Conservation (phyloP, 1,140 invertebrate species). For the Temnothorax nylanderi region DNA sequence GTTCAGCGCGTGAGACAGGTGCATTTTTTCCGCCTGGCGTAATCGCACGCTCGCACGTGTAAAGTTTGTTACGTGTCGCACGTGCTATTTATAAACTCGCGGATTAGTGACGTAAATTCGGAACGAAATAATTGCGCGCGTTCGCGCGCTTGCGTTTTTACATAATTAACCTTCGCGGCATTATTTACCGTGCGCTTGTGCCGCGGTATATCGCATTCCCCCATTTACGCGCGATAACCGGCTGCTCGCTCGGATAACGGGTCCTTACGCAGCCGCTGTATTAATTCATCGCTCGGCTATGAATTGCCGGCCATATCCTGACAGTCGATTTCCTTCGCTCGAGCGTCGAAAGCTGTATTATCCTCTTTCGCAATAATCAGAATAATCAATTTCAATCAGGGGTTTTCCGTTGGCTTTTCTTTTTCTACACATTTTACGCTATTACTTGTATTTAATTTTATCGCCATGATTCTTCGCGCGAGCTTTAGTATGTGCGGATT, state of each 20-base stretch:
- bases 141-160: constrained; percentile 49
- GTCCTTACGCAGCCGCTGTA: constrained; percentile 35
- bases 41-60: constrained; percentile 38
- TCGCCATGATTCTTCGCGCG: not conserved
- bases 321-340: not conserved
- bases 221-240: constrained; percentile 35
- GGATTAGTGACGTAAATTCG: constrained; percentile 46
- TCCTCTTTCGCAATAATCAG: not conserved
- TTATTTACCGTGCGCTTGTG: constrained; percentile 28
- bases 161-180: constrained; percentile 64
- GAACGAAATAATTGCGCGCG: constrained; percentile 41
- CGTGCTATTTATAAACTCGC: constrained; percentile 59
- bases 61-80: not conserved
- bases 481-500: not conserved
- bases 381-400: not conserved
- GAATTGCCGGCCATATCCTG: constrained; percentile 29
- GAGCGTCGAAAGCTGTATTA: not conserved
- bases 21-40: not conserved
- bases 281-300: constrained; percentile 43
- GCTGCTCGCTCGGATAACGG: constrained; percentile 38
- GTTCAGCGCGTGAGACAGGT: constrained; percentile 8
- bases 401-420: not conserved
- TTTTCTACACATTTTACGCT: not conserved
- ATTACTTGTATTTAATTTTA: not conserved
- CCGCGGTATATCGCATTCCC: constrained; percentile 37